Percentiles rank a stretch among this genome's conserved stretches.
phyloP scores from a whole-genome alignment of 2,113 vertebrate genomes.

The Astur gentilis region DNA sequence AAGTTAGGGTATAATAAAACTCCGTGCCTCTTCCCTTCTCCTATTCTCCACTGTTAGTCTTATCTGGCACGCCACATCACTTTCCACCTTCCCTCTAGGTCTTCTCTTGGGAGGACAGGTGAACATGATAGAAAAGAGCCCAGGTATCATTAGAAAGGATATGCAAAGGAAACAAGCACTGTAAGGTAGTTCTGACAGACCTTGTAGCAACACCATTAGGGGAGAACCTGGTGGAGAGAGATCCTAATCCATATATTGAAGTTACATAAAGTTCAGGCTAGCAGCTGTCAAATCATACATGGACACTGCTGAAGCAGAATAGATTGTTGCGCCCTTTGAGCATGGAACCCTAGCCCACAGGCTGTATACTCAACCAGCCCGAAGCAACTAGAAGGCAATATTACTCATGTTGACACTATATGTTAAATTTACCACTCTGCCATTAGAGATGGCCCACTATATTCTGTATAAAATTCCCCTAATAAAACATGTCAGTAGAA shows the following conservation, averaged over 20 bases:
- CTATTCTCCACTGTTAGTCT: background rate
- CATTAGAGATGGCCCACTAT: background rate
- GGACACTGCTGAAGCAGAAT: background rate
- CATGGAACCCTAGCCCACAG: background rate
- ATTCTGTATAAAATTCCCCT: background rate
- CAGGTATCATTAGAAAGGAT: background rate
- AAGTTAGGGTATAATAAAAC: background rate
- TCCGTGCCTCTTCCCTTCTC: background rate
- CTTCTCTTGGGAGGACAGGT: background rate
- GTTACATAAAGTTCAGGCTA: background rate
- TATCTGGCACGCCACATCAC: background rate
- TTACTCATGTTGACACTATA: accelerated
- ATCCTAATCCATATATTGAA: background rate
- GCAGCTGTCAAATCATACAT: background rate
- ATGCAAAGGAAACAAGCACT: background rate
- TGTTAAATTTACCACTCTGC: background rate
- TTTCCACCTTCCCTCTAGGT: background rate
- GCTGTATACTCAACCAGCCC: background rate
- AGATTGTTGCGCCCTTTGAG: background rate
- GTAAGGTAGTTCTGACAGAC: background rate
- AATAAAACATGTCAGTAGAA: background rate
- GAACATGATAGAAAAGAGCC: background rate
- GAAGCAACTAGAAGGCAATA: background rate
- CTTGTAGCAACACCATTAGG: background rate
- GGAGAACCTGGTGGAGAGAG: background rate